Percentiles rank a stretch among this genome's conserved stretches.
Conservation (phyloP, 2,113 vertebrate genomes). For the Tamias sibiricus region DNA sequence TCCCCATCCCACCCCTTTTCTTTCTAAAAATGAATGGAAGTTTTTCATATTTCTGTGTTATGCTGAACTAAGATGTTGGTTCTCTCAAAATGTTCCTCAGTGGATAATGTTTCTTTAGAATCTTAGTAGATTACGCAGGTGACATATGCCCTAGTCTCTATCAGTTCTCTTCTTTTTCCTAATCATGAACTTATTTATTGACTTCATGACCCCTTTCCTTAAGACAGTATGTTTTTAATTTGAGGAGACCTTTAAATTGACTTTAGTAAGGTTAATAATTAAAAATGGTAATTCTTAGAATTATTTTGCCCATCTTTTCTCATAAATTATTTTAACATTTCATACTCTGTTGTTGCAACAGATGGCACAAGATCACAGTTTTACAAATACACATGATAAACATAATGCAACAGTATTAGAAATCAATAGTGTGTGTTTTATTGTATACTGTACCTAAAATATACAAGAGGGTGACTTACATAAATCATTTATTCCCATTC, state of each 20-base stretch:
- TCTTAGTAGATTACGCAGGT: not conserved
- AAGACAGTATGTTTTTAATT: slow-evolving; percentile 49
- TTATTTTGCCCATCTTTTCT: slow-evolving; percentile 28
- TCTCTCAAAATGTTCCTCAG: not conserved
- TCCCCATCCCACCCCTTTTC: not conserved
- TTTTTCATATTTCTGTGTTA: not conserved
- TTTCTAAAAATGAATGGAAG: not conserved
- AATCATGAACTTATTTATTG: slow-evolving; percentile 14
- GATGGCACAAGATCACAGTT: slow-evolving; percentile 55
- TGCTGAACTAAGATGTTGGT: not conserved
- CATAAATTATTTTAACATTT: slow-evolving; percentile 64
- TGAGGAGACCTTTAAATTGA: slow-evolving; percentile 31
- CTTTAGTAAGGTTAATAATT: slow-evolving; percentile 34
- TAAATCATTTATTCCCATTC: slow-evolving; percentile 79
- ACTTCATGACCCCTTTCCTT: slow-evolving; percentile 16
- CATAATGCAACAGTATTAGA: slow-evolving; percentile 71
- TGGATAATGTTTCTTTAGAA: not conserved
- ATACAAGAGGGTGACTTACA: slow-evolving; percentile 66
- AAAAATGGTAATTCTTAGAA: slow-evolving; percentile 28
- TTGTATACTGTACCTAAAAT: slow-evolving; percentile 71
- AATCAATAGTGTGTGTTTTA: slow-evolving; percentile 81
- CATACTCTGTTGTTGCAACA: slow-evolving; percentile 6
- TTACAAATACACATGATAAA: slow-evolving; percentile 67
- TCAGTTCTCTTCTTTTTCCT: slow-evolving; percentile 1
- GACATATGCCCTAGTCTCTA: not conserved